Conservation (phyloP, 1,140 invertebrate species). For the Phymastichus coffea region DNA sequence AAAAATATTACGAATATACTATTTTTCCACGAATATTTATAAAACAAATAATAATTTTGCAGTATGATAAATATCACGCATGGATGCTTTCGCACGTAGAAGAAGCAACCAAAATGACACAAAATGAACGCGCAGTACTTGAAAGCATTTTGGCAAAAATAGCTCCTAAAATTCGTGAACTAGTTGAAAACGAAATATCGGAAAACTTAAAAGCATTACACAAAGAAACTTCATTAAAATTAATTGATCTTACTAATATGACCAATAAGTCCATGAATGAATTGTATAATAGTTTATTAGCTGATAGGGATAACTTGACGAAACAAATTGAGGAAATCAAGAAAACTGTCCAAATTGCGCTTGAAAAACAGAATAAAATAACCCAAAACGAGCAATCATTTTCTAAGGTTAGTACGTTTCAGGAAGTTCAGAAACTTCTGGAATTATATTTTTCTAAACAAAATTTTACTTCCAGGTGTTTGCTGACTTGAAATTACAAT, state of each 20-base stretch:
- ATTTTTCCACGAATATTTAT: background rate
- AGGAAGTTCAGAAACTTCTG: too few species aligned
- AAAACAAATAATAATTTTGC: conserved; percentile 14
- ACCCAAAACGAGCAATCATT: conserved; percentile 34
- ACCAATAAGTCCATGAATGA: conserved; percentile 39
- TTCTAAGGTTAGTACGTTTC: conserved; percentile 32
- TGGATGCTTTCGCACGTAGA: conserved; percentile 39
- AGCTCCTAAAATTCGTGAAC: conserved; percentile 36
- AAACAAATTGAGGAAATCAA: conserved; percentile 35
- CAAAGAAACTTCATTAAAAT: conserved; percentile 35
- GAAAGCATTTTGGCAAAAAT: conserved; percentile 33
- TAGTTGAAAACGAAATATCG: conserved; percentile 40
- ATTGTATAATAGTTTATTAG: conserved; percentile 33
- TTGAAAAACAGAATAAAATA: conserved; percentile 34
- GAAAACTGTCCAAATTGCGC: conserved; percentile 29
- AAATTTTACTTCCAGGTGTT: conserved; percentile 16
- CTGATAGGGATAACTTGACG: conserved; percentile 34
- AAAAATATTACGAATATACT: background rate
- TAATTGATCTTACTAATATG: conserved; percentile 34
- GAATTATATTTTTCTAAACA: too few species aligned
- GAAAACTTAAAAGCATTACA: conserved; percentile 40
- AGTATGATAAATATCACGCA: conserved; percentile 40
- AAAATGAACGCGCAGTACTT: conserved; percentile 35
- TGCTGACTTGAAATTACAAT: conserved; percentile 27
- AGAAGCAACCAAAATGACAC: conserved; percentile 29